Base-by-base conservation (phyloP, 2,113 vertebrate species). In the Leptosomus discolor region DNA sequence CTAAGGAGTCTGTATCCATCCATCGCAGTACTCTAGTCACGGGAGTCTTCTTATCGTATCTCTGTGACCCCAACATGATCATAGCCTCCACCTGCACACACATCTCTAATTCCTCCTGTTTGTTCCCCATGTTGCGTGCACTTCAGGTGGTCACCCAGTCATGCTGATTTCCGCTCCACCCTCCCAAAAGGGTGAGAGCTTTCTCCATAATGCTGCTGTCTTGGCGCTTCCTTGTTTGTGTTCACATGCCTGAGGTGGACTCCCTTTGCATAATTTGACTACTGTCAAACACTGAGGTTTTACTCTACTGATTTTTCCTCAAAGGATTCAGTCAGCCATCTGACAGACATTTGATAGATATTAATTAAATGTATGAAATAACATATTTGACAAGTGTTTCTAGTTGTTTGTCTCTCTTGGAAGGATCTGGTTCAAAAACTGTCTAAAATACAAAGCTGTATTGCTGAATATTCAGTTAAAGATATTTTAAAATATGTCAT, bases 301-400 rank as follows among this genome's bases (percentile, higher is more conserved):
- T 92, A 90, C 32, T 92, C 48, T 64, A 53, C 65, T 80, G 88
- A 76, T 87, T 96, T 93, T 95, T 88, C 37, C 65, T 90, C 61
- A 65, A 71, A 64, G 45, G 69, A 78, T 82, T 94, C 89, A 89
- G 77, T 87, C 93, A 95, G 65, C 57, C 85, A 73, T 92, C 90
- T 79, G 92, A 95, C 93, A 96, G 87, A 85, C 92, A 83, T 94
- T 94, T 93, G 96, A 95, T 91, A 93, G 90, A 85, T 96, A 96
- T 95, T 96, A 96, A 92, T 95, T 89, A 95, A 88, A 85, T 82
- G 65, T 90, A 82, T 88, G 78, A 95, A 95, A 92, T 90, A 97
- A 93, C 90, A 85, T 93, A 86, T 95, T 94, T 93, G 92, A 95
- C 92, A 96, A 97, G 95, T 95, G 89, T 91, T 96, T 87, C 83